Percentiles rank a stretch among this genome's conserved stretches.
These are phyloP conservation scores for Netelia melanura DNA, from an alignment of 2,888 invertebrate genomes.

Conservation along the genomic window DNA sequence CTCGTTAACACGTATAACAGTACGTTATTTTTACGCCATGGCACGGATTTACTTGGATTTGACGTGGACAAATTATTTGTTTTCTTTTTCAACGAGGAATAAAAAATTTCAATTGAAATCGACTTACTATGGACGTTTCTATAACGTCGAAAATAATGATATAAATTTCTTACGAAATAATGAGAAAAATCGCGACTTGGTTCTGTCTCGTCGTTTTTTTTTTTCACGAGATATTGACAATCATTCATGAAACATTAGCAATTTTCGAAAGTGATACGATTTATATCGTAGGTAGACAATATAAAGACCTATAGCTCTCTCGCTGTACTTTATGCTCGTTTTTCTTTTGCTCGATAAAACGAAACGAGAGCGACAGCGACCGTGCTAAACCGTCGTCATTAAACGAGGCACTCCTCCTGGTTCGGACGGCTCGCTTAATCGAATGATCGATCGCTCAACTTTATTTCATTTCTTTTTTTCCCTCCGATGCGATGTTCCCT, in stretches of 20 bases:
- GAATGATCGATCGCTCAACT: slow-evolving; percentile 59
- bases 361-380: slow-evolving; percentile 31
- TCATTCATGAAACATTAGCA: not conserved
- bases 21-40: not conserved
- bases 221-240: not conserved
- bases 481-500: not conserved
- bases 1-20: not conserved
- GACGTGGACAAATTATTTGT: not conserved
- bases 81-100: not conserved
- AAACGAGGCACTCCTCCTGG: slow-evolving; percentile 44
- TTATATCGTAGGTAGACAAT: no score
- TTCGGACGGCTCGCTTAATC: slow-evolving; percentile 51
- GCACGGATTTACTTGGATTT: not conserved
- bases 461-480: slow-evolving; percentile 33
- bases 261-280: no score
- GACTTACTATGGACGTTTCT: not conserved
- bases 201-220: not conserved
- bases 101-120: not conserved
- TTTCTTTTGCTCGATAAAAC: no score
- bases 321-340: no score
- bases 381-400: slow-evolving; percentile 30
- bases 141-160: no score
- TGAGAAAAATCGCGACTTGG: not conserved
- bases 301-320: no score
- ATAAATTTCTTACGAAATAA: no score